phyloP scores from a whole-genome alignment of 2,113 vertebrate species.

The Capra hircus region DNA sequence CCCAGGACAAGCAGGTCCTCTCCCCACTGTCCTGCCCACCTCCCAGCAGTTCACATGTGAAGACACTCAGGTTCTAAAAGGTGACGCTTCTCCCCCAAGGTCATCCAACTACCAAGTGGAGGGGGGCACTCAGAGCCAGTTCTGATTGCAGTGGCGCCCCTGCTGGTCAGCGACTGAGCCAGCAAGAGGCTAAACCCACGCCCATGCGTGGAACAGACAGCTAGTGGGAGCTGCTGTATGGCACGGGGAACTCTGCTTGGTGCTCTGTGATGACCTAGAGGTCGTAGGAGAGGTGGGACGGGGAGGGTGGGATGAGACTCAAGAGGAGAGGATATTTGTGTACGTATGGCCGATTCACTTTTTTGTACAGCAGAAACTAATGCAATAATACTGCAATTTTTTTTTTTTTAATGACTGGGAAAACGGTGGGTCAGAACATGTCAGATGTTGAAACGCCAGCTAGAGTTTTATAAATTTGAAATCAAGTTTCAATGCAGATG shows the following conservation, averaged over 20 bases:
- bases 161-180: neutral
- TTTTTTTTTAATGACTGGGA: neutral
- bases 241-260: accelerated
- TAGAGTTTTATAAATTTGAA: neutral
- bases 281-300: accelerated
- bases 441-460: neutral
- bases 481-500: neutral
- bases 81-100: neutral
- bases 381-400: neutral
- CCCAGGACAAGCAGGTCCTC: neutral
- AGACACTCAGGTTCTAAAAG: neutral
- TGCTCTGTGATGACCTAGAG: neutral
- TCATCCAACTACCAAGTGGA: neutral
- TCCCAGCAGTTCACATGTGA: neutral
- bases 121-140: accelerated
- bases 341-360: neutral
- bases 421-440: accelerated
- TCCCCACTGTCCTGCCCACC: neutral
- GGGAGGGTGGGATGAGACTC: neutral
- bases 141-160: accelerated
- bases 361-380: neutral
- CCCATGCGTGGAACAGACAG: neutral
- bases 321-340: neutral
- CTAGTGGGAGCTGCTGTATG: neutral
- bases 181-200: neutral